A percentile compares a stretch with the other conserved stretches of the same genome.
These are phyloP conservation scores for Oncorhynchus masou DNA, from an alignment of 2,113 vertebrate species.

Conservation along the genomic window DNA sequence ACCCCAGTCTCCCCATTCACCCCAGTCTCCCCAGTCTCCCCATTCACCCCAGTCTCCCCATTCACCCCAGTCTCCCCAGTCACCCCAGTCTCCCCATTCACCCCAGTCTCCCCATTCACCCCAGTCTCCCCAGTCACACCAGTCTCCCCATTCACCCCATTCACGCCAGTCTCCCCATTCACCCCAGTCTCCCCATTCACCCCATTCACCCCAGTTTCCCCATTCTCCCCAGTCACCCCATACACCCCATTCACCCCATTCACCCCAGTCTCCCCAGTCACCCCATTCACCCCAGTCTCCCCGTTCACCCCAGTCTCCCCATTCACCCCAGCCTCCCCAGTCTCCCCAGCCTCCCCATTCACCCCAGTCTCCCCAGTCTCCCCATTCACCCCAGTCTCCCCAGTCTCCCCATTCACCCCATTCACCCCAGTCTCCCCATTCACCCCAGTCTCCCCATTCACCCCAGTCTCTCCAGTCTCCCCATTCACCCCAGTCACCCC, in stretches of 20 bases:
- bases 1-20: slow-evolving; percentile 6
- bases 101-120: slow-evolving; percentile 6
- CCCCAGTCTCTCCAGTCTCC: slow-evolving; percentile 3
- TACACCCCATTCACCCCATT: slow-evolving; percentile 6
- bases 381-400: slow-evolving; percentile 5
- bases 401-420: slow-evolving; percentile 5
- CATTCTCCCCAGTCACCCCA: slow-evolving; percentile 5
- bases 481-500: too few species aligned
- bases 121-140: too few species aligned
- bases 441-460: slow-evolving; percentile 7
- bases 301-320: slow-evolving; percentile 4
- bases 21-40: slow-evolving; percentile 1
- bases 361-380: background rate
- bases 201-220: too few species aligned
- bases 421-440: slow-evolving; percentile 9
- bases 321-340: too few species aligned
- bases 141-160: slow-evolving; percentile 6
- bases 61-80: too few species aligned
- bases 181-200: slow-evolving; percentile 6
- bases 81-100: slow-evolving; percentile 10
- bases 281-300: slow-evolving; percentile 8
- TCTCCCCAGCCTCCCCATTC: slow-evolving; percentile 8
- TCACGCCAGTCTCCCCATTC: slow-evolving; percentile 10
- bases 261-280: slow-evolving; percentile 1
- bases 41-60: slow-evolving; percentile 6